Conservation (phyloP, 2,113 vertebrate species). For the Numida meleagris region DNA sequence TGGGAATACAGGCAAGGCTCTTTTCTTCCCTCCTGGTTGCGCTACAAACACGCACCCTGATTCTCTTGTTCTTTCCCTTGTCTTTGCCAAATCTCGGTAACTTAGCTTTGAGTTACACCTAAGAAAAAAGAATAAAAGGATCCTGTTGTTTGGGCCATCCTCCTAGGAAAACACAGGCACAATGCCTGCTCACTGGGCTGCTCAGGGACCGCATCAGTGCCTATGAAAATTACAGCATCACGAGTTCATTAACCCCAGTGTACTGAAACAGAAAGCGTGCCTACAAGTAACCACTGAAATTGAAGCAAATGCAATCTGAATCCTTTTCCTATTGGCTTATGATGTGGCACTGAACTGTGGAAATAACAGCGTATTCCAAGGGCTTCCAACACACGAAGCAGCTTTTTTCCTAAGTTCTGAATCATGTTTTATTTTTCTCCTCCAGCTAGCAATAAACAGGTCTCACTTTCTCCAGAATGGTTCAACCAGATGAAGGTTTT, state of each 20-base stretch:
- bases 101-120: neutral
- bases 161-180: neutral
- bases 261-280: neutral
- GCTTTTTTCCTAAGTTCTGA: neutral
- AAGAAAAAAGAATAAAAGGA: neutral
- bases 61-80: neutral
- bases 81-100: neutral
- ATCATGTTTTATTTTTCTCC: neutral
- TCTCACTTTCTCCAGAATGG: conserved; percentile 2
- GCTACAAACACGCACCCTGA: neutral
- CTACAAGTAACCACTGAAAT: neutral
- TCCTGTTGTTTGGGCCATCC: neutral
- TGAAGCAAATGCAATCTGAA: neutral
- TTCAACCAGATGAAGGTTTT: neutral
- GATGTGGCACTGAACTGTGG: neutral
- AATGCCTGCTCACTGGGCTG: neutral
- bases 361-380: neutral
- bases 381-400: neutral
- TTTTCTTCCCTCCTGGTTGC: neutral
- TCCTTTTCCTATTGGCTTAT: neutral
- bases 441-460: neutral
- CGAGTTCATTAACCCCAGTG: neutral
- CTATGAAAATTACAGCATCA: neutral
- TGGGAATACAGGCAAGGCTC: neutral
- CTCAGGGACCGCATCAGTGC: neutral